Evolutionary conservation across 1,140 invertebrate genomes (phyloP), one percentile per base, ranked within the genome.

Genomic region (Heliconius hermathena): DNA sequence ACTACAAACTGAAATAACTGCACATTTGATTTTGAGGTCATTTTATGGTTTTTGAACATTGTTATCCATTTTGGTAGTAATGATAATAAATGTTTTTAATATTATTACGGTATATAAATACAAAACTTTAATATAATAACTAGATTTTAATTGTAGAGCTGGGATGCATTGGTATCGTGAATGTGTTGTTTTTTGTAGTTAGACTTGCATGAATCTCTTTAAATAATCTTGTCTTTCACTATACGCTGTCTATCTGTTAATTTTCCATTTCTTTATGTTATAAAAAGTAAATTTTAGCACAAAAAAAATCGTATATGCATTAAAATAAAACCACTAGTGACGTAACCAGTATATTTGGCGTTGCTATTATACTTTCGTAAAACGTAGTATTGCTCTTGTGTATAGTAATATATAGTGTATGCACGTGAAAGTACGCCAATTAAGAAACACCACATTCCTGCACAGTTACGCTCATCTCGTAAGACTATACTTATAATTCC

Each of bases 381-480:
- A 81, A 75, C 77, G 22, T 77, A 72, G 78, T 77, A 81, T 81
- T 82, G 79, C 80, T 85, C 73, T 84, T 84, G 84, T 85, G 87
- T 84, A 82, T 81, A 88, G 82, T 85, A 83, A 79, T 76, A 74
- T 78, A 72, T 73, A 78, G 73, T 82, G 75, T 54, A 78, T 81
- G 81, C 79, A 77, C 74, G 84, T 81, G 84, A 85, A 85, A 85
- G 82, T 85, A 78, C 73, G 49, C 60, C 76, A 83, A 83, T 83
- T 83, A 82, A 78, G 78, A 84, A 80, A 83, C 79, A 80, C 81
- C 79, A 84, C 77, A 80, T 85, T 85, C 77, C 83, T 81, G 80
- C 81, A 84, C 82, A 83, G 82, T 83, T 83, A 84, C 83, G 87
- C 84, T 85, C 86, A 84, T 87, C 84, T 88, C 78, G 75, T 75